Evolutionary conservation across 2,797 vertebrate species (phyloP).

Genomic region (Florisuga fusca): DNA sequence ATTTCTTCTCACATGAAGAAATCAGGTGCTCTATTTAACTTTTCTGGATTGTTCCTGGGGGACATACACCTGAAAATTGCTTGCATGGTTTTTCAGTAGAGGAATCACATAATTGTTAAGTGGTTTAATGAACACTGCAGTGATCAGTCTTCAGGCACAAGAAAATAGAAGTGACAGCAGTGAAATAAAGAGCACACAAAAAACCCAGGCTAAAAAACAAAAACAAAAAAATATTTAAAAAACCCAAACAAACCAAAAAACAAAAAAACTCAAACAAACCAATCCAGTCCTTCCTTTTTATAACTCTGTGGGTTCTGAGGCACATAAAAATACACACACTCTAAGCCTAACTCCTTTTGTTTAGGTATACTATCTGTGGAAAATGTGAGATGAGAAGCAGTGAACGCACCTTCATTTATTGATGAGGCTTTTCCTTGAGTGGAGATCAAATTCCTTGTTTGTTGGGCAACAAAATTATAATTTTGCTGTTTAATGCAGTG

Average conservation of each 20-base stretch:
- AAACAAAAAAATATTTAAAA: not conserved
- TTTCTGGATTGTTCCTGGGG: not conserved
- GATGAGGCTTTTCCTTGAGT: not conserved
- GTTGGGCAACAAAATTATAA: constrained; percentile 73
- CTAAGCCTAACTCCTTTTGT: not conserved
- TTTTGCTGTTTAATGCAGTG: constrained; percentile 75
- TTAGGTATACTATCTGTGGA: not conserved
- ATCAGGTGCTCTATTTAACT: not conserved
- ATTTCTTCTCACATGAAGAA: not conserved
- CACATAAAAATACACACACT: not conserved
- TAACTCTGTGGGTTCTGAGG: not conserved
- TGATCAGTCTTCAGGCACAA: not conserved
- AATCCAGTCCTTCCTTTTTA: not conserved
- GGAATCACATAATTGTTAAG: not conserved
- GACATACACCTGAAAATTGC: not conserved
- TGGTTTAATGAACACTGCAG: not conserved
- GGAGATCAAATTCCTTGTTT: not conserved
- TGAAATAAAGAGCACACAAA: not conserved
- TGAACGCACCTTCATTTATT: not conserved
- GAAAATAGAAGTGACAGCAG: not conserved
- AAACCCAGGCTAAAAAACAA: not conserved
- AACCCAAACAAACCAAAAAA: too few species aligned
- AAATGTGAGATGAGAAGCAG: not conserved
- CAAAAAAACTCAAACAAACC: too few species aligned
- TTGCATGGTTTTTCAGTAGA: not conserved